Evolutionary conservation across 2,113 vertebrate species (phyloP).

Genomic region (Sitta europaea): DNA sequence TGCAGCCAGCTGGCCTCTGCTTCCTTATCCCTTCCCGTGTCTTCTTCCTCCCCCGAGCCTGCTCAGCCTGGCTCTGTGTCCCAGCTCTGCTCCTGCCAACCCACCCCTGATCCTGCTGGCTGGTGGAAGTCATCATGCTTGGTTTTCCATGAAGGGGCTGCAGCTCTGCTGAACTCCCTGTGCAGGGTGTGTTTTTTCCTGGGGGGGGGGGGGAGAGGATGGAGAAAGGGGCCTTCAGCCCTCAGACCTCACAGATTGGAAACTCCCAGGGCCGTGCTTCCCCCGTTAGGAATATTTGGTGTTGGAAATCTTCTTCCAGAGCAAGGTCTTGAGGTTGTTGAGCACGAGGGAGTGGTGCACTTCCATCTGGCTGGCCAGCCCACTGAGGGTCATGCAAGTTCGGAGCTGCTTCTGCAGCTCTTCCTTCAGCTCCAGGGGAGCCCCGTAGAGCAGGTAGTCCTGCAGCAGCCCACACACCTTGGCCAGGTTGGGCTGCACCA

Average conservation of each 20-base stretch:
- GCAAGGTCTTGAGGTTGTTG: slow-evolving; percentile 92
- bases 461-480: slow-evolving; percentile 89
- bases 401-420: slow-evolving; percentile 91
- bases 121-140: not conserved
- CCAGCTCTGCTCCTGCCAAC: not conserved
- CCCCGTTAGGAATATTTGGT: slow-evolving; percentile 86
- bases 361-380: slow-evolving; percentile 94
- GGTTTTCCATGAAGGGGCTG: slow-evolving; percentile 5
- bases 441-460: slow-evolving; percentile 88
- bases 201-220: not conserved
- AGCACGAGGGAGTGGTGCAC: slow-evolving; percentile 94
- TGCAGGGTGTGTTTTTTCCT: not conserved
- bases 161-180: not conserved
- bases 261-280: not conserved
- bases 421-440: slow-evolving; percentile 76
- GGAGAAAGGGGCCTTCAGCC: not conserved
- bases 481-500: slow-evolving; percentile 93
- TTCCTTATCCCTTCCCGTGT: not conserved
- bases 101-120: not conserved
- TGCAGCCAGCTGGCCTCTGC: not conserved
- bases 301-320: slow-evolving; percentile 96
- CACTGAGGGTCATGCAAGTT: slow-evolving; percentile 91
- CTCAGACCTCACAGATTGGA: not conserved
- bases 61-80: not conserved
- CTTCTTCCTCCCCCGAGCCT: not conserved